Evolutionary conservation across 2,888 invertebrate genomes (phyloP).

Genomic region (Timandra comae): DNA sequence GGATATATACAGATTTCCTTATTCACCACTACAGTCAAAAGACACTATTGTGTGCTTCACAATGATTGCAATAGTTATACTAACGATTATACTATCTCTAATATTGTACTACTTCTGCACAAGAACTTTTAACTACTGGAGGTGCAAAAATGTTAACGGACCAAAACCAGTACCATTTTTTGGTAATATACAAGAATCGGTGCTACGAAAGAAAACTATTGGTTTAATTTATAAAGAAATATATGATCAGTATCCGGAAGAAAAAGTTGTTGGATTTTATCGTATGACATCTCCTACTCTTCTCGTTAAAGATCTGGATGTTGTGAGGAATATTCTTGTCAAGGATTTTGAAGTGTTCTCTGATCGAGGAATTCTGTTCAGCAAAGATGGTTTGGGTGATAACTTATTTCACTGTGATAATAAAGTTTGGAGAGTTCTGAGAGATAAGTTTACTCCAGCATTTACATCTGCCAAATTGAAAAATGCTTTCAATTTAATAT

Average conservation of each 20-base stretch:
- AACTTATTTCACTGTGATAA: constrained; percentile 41
- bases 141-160: constrained; percentile 32
- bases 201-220: constrained; percentile 26
- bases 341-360: constrained; percentile 44
- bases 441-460: constrained; percentile 34
- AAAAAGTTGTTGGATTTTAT: constrained; percentile 43
- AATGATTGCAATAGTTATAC: constrained; percentile 9
- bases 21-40: no score
- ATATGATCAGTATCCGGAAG: constrained; percentile 40
- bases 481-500: constrained; percentile 28
- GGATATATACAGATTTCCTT: no score
- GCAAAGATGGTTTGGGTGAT: constrained; percentile 34
- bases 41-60: no score
- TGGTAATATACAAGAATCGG: constrained; percentile 28
- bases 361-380: constrained; percentile 36
- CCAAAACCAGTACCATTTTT: constrained; percentile 34
- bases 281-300: constrained; percentile 37
- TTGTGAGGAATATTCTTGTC: constrained; percentile 39
- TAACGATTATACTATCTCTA: constrained; percentile 5
- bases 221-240: constrained; percentile 30
- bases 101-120: constrained; percentile 26
- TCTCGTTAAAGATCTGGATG: constrained; percentile 41
- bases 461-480: constrained; percentile 43
- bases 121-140: constrained; percentile 31
- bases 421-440: constrained; percentile 34